phyloP scores from a whole-genome alignment of 2,113 vertebrate species.

The Barbus barbus region DNA sequence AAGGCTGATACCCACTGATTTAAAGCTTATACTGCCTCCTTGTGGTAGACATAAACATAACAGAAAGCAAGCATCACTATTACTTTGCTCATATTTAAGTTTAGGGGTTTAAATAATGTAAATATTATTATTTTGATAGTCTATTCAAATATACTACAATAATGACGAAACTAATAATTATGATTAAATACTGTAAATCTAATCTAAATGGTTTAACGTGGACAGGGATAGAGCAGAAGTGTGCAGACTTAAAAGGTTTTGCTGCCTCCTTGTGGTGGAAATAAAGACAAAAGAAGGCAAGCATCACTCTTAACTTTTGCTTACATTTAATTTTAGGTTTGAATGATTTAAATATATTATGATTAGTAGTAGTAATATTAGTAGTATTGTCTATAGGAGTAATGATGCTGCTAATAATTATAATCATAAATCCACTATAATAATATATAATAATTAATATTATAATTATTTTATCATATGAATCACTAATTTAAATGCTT shows the following conservation, averaged over 20 bases:
- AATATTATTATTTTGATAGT: neutral
- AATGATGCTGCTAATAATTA: neutral
- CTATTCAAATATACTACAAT: neutral
- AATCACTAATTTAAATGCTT: neutral
- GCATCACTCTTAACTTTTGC: neutral
- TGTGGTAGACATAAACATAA: constrained; percentile 33
- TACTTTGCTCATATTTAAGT: neutral
- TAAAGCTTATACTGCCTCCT: constrained; percentile 37
- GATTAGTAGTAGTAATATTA: neutral
- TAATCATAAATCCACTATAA: neutral
- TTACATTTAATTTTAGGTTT: neutral
- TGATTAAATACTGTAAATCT: neutral
- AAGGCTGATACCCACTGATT: neutral
- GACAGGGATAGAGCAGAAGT: neutral
- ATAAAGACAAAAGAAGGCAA: neutral
- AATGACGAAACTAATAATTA: neutral
- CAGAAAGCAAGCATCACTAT: neutral
- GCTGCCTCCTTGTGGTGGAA: constrained; percentile 49
- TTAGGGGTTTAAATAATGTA: neutral
- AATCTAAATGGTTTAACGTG: neutral
- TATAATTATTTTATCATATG: no score
- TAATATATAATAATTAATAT: no score
- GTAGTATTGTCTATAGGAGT: neutral
- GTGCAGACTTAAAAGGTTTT: neutral
- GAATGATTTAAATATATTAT: neutral